phyloP scores from a whole-genome alignment of 2,797 vertebrate species.

The Peromyscus melanophrys region DNA sequence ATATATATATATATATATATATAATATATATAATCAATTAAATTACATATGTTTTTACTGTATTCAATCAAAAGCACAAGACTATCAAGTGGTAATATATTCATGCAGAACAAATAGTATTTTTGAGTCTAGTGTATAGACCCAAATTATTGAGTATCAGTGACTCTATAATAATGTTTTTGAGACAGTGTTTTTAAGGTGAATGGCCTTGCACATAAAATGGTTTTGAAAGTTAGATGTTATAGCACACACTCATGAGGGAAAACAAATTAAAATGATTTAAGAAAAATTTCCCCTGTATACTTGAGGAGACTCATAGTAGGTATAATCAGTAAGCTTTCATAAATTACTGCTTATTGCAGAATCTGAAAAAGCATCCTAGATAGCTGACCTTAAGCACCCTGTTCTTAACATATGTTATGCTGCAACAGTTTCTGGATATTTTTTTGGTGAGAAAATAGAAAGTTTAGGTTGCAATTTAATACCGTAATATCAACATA shows the following conservation, averaged over 20 bases:
- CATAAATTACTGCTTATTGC: neutral
- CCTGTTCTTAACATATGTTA: neutral
- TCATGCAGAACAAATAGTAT: conserved; percentile 3
- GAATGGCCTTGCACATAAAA: neutral
- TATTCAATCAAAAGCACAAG: neutral
- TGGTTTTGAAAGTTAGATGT: neutral
- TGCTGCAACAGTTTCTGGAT: neutral
- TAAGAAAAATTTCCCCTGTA: neutral
- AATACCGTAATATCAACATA: neutral
- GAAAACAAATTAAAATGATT: neutral
- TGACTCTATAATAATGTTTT: neutral
- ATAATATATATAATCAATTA: neutral
- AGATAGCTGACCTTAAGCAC: neutral
- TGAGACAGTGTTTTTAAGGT: conserved; percentile 11
- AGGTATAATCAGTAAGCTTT: neutral
- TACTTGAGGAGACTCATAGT: neutral
- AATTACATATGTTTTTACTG: neutral
- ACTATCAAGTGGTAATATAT: neutral
- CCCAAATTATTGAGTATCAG: conserved; percentile 12
- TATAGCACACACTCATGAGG: neutral
- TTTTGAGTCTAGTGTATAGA: conserved; percentile 7
- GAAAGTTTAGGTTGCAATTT: neutral
- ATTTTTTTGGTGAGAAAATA: neutral
- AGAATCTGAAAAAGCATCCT: neutral
- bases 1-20: too few relatives aligned